Percentiles rank a stretch among this genome's conserved stretches.
Evolutionary conservation across 2,797 vertebrate genomes (phyloP).

Genomic region (Acanthopagrus latus): DNA sequence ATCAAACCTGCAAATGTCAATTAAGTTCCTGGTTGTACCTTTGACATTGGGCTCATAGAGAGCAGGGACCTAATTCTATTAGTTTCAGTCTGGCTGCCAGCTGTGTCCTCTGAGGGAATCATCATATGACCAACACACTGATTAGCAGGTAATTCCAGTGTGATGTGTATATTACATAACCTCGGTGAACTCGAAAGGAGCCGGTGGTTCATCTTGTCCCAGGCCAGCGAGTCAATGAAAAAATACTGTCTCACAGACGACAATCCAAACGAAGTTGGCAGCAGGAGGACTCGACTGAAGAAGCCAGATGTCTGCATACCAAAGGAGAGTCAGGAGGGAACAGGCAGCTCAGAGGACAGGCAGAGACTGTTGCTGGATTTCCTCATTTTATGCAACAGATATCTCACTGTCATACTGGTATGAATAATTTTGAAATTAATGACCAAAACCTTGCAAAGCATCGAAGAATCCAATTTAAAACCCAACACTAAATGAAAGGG

Average conservation of each 20-base stretch:
- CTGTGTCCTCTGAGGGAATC: conserved; percentile 3
- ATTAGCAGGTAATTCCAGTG: conserved; percentile 37
- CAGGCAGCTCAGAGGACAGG: conserved; percentile 12
- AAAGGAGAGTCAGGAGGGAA: conserved; percentile 3
- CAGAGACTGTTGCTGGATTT: conserved; percentile 19
- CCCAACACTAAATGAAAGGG: too few relatives aligned
- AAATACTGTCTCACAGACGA: conserved; percentile 12
- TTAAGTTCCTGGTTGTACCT: background rate
- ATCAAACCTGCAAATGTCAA: background rate
- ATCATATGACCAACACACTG: conserved; percentile 34
- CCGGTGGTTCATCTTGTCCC: conserved; percentile 7
- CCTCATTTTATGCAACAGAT: conserved; percentile 7
- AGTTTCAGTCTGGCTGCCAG: conserved; percentile 17
- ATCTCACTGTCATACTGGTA: background rate
- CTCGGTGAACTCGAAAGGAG: conserved; percentile 18
- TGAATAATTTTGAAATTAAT: too few relatives aligned
- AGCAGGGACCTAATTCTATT: conserved; percentile 37
- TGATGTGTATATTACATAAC: conserved; percentile 42
- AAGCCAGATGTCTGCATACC: conserved; percentile 41
- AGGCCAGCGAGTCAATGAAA: conserved; percentile 9
- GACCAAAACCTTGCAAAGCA: too few relatives aligned
- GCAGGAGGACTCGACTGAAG: background rate
- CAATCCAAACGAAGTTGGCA: conserved; percentile 13
- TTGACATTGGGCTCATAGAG: background rate
- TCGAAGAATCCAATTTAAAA: too few relatives aligned